Percentiles rank a stretch among this genome's conserved stretches.
Conservation (phyloP, 2,797 vertebrate species). For the Hyperoplus lanceolatus region DNA sequence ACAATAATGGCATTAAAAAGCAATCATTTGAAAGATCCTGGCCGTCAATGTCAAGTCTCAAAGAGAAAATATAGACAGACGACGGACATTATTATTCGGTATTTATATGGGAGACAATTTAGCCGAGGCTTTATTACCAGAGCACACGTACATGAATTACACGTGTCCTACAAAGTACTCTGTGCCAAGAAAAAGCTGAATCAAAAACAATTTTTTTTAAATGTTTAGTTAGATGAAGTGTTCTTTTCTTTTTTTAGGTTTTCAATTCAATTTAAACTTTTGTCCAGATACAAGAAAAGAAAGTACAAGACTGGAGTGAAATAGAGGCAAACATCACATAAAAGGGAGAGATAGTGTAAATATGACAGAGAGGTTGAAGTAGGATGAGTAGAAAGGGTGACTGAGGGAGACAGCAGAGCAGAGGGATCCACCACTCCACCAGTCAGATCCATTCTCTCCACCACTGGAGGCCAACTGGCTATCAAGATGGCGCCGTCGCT, state of each 20-base stretch:
- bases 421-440: conserved; percentile 58
- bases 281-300: conserved; percentile 33
- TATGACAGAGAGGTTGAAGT: conserved; percentile 37
- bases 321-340: conserved; percentile 5
- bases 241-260: conserved; percentile 38
- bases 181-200: conserved; percentile 36
- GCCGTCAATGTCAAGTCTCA: conserved; percentile 80
- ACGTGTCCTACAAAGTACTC: conserved; percentile 34
- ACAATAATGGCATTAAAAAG: conserved; percentile 89
- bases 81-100: conserved; percentile 78
- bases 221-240: conserved; percentile 18
- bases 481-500: conserved; percentile 72
- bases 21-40: conserved; percentile 84
- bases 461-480: conserved; percentile 85
- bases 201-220: conserved; percentile 35
- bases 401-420: conserved; percentile 46
- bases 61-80: conserved; percentile 70
- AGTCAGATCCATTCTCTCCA: conserved; percentile 79
- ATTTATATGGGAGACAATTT: conserved; percentile 58
- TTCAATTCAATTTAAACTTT: conserved; percentile 39
- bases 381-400: conserved; percentile 36
- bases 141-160: conserved; percentile 40
- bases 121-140: conserved; percentile 55
- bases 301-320: background rate
- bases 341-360: conserved; percentile 24